Conservation (phyloP, 1,140 invertebrate genomes). For the Nephotettix cincticeps region DNA sequence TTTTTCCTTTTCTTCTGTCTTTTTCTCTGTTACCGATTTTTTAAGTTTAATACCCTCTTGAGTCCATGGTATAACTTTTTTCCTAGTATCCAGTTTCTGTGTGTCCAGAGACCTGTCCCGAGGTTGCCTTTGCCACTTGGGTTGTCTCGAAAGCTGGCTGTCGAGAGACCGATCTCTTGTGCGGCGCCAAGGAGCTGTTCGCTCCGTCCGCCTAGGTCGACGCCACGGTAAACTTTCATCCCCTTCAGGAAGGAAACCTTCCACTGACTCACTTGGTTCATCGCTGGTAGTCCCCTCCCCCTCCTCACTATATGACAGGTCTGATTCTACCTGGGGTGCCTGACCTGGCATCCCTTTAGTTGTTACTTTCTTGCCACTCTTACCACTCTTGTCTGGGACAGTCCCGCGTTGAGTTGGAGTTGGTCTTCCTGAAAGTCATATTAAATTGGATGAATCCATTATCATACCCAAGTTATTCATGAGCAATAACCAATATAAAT, state of each 20-base stretch:
- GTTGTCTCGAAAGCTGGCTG: conserved; percentile 20
- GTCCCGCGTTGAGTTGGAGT: conserved; percentile 37
- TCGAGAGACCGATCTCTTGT: conserved; percentile 34
- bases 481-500: no score
- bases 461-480: no score
- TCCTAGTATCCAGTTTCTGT: background rate
- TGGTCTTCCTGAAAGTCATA: conserved; percentile 41
- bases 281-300: conserved; percentile 22
- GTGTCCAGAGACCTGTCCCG: conserved; percentile 27
- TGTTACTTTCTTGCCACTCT: conserved; percentile 35
- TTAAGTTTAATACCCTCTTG: conserved; percentile 46
- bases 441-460: no score
- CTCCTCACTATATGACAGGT: conserved; percentile 18
- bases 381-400: conserved; percentile 42
- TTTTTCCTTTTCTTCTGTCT: conserved; percentile 37
- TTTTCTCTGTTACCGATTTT: conserved; percentile 41
- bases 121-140: background rate
- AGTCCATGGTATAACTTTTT: conserved; percentile 43
- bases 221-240: conserved; percentile 34
- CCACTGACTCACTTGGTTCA: conserved; percentile 24
- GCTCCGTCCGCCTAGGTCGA: conserved; percentile 26
- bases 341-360: conserved; percentile 19
- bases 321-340: background rate
- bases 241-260: conserved; percentile 23
- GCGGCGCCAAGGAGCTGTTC: conserved; percentile 34